phyloP scores from a whole-genome alignment of 1,140 invertebrate species.

The Drosophila insularis region DNA sequence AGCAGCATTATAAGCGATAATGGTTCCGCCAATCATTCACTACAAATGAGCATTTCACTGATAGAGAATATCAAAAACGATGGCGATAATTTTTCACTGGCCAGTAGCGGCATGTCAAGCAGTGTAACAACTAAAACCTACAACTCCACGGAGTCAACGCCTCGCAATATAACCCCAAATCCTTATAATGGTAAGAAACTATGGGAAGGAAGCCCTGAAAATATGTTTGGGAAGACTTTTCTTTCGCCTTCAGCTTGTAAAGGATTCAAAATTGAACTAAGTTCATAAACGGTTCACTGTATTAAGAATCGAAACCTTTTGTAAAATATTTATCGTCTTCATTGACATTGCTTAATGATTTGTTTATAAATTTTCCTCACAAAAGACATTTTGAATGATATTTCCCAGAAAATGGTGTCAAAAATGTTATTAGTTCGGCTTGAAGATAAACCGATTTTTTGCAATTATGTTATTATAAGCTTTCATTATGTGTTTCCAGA shows the following conservation, averaged over 20 bases:
- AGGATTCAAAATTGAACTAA: too few species aligned
- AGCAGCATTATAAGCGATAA: conserved; percentile 63
- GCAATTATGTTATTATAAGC: background rate
- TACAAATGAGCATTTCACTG: conserved; percentile 83
- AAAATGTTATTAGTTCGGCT: background rate
- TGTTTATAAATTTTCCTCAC: too few species aligned
- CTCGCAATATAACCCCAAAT: conserved; percentile 78
- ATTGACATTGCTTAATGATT: too few species aligned
- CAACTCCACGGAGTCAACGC: conserved; percentile 79
- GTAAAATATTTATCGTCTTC: too few species aligned
- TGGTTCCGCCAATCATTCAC: conserved; percentile 83
- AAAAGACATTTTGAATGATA: too few species aligned
- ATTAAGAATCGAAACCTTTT: too few species aligned
- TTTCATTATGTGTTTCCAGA: conserved; percentile 30
- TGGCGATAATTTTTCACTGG: conserved; percentile 82
- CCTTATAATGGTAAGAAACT: conserved; percentile 71
- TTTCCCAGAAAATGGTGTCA: too few species aligned
- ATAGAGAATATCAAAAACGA: conserved; percentile 83
- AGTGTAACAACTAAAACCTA: conserved; percentile 74
- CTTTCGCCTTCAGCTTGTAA: too few species aligned
- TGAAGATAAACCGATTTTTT: background rate
- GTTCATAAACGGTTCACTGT: too few species aligned
- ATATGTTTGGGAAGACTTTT: too few species aligned
- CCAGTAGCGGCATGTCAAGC: conserved; percentile 79
- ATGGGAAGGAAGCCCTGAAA: too few species aligned